A percentile compares a stretch with the other conserved stretches of the same genome.
Conservation (phyloP, 2,113 vertebrate genomes). For the Rhizomys pruinosus region DNA sequence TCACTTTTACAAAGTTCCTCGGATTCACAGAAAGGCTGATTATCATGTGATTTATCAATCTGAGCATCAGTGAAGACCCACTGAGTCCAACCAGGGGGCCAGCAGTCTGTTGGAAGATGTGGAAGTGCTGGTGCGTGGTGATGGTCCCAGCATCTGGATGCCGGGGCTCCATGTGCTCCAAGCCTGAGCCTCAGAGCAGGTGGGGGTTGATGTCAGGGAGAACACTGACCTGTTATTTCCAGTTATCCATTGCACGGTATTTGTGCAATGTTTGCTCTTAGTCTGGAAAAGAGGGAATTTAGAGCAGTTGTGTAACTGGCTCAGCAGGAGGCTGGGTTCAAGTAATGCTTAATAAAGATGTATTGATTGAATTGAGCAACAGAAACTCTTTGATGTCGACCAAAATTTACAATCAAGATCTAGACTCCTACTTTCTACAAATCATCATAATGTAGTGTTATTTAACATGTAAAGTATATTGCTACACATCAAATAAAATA, state of each 20-base stretch:
- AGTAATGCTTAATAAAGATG: conserved; percentile 53
- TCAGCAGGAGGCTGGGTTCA: conserved; percentile 19
- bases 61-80: conserved; percentile 40
- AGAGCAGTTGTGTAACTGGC: conserved; percentile 29
- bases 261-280: conserved; percentile 24
- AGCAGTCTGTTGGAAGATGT: not conserved
- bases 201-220: not conserved
- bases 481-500: too few relatives aligned
- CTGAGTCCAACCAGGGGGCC: not conserved
- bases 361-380: conserved; percentile 15
- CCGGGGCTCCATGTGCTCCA: not conserved
- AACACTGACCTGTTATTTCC: not conserved
- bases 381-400: not conserved
- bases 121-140: not conserved
- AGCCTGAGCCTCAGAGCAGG: not conserved
- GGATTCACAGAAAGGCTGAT: conserved; percentile 34
- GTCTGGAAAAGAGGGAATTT: not conserved
- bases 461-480: too few relatives aligned
- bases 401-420: not conserved
- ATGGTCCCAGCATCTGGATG: not conserved
- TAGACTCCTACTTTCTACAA: not conserved
- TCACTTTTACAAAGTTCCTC: conserved; percentile 11
- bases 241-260: conserved; percentile 23
- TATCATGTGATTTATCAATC: conserved; percentile 59
- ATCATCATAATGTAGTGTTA: not conserved